These are phyloP conservation scores for Bagarius yarrelli DNA, from an alignment of 2,113 vertebrate species.

Conservation along the genomic window DNA sequence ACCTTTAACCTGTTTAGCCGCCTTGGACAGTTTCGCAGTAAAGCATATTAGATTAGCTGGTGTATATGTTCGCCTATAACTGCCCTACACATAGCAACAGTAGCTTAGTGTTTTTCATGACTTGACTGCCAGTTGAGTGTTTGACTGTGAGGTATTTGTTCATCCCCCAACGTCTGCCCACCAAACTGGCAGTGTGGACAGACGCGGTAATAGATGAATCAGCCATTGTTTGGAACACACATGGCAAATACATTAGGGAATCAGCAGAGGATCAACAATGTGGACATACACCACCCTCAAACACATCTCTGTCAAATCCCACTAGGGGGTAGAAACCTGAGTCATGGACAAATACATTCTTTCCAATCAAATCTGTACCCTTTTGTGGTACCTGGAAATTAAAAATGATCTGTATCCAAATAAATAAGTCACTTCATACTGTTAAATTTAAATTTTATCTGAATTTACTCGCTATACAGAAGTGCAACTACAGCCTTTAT, in stretches of 20 bases:
- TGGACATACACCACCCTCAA: neutral
- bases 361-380: constrained; percentile 61
- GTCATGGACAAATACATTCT: constrained; percentile 69
- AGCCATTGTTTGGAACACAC: constrained; percentile 64
- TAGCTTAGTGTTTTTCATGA: constrained; percentile 29
- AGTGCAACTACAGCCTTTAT: neutral
- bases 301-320: constrained; percentile 61
- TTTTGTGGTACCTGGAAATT: constrained; percentile 61
- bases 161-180: constrained; percentile 17
- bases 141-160: constrained; percentile 46
- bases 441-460: neutral
- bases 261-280: constrained; percentile 45
- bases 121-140: neutral
- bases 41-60: constrained; percentile 21
- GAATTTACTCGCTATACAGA: neutral
- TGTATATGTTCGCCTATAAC: constrained; percentile 7
- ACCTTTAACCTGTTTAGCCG: constrained; percentile 7
- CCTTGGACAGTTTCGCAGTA: constrained; percentile 30
- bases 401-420: constrained; percentile 58
- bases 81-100: constrained; percentile 17
- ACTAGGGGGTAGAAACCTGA: constrained; percentile 62
- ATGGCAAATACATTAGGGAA: constrained; percentile 57
- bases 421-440: neutral
- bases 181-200: constrained; percentile 47
- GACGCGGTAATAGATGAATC: constrained; percentile 62